Evolutionary conservation across 2,113 vertebrate genomes (phyloP), one percentile per base, ranked within the genome.

Genomic region (Tragulus kanchil): DNA sequence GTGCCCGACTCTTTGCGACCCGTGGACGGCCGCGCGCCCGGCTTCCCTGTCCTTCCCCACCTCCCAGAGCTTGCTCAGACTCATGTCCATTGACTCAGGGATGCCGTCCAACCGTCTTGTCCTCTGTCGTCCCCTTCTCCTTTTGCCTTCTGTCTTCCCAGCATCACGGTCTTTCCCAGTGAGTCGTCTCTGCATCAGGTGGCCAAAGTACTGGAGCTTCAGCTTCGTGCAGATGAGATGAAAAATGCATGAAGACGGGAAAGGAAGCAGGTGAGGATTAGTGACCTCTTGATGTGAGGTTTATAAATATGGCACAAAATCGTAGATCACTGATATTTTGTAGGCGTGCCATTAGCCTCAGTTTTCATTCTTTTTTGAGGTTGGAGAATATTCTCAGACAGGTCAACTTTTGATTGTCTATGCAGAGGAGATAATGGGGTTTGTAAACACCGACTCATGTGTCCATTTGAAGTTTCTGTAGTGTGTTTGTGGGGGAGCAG

Each of bases 381-480:
- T 26, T 73, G 17, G 23, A 61, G 23, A 93, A 48, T 95, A 36
- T 54, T 78, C 8, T 58, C 90, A 82, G 87, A 78, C 19, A 94
- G 73, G 50, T 62, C 64, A 86, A 93, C 5, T 67, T 82, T 82
- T 67, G 11, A 93, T 62, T 87, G 67, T 96, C 79, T 93, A 11
- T 73, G 52, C 65, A 81, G 69, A 77, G n/a, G 42, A 79, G 6
- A 23, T 31, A 79, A 21, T 69, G 15, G 9, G 8, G 15, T n/a
- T 64, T 91, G 14, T 78, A 67, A 86, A 91, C 73, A 61, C 25
- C 71, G 52, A 89, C 23, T 85, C 78, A 56, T 11, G 17, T 64
- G 90, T n/a, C 10, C n/a, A 23, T 17, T 92, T 77, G 82, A 91
- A 93, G 59, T 88, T 84, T 96, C 50, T 84, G 64, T 45, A 75